Conservation (phyloP, 2,888 invertebrate genomes). For the Linnaemya tessellans region DNA sequence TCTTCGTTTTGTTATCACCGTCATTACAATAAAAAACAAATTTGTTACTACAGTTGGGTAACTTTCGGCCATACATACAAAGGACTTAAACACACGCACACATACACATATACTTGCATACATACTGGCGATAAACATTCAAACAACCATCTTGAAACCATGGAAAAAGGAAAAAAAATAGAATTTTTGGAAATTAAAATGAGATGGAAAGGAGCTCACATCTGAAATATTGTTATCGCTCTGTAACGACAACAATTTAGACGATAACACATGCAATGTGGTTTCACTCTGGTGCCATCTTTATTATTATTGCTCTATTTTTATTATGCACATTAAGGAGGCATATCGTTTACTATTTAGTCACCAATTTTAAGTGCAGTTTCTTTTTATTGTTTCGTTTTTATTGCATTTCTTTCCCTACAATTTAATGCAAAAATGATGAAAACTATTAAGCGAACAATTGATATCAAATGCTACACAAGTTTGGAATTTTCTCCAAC, state of each 20-base stretch:
- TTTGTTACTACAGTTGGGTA: slow-evolving; percentile 68
- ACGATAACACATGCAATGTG: slow-evolving; percentile 65
- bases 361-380: neutral
- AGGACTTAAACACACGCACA: neutral
- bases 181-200: slow-evolving; percentile 11
- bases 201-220: slow-evolving; percentile 7
- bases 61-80: slow-evolving; percentile 17
- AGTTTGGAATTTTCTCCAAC: too few species aligned
- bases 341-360: slow-evolving; percentile 5
- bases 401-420: slow-evolving; percentile 15
- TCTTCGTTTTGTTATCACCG: slow-evolving; percentile 32
- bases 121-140: slow-evolving; percentile 16
- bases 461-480: neutral
- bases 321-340: slow-evolving; percentile 59
- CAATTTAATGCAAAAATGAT: slow-evolving; percentile 8
- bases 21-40: slow-evolving; percentile 70
- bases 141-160: slow-evolving; percentile 46
- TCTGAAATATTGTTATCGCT: slow-evolving; percentile 66
- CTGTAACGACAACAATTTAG: slow-evolving; percentile 59
- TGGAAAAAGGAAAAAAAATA: slow-evolving; percentile 45
- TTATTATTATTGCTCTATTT: slow-evolving; percentile 67
- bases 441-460: neutral
- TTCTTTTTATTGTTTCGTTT: slow-evolving; percentile 15
- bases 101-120: neutral
- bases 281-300: slow-evolving; percentile 66